A percentile compares a stretch with the other conserved stretches of the same genome.
Conservation (phyloP, 2,797 vertebrate species). For the Uromys caudimaculatus region DNA sequence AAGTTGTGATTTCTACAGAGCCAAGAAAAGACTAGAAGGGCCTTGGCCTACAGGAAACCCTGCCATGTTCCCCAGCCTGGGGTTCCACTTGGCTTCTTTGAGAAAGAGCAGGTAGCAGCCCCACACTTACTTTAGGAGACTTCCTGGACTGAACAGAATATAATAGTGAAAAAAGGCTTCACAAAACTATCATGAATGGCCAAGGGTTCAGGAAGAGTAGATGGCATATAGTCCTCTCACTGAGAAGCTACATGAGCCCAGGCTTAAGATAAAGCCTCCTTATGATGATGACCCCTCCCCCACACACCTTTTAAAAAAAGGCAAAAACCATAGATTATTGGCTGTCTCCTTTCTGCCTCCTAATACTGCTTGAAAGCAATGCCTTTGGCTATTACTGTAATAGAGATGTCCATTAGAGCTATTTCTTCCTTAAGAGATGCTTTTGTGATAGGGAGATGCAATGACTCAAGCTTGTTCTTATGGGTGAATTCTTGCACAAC, state of each 20-base stretch:
- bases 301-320: background rate
- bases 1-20: background rate
- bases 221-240: background rate
- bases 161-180: background rate
- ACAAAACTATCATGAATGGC: background rate
- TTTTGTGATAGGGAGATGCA: background rate
- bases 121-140: background rate
- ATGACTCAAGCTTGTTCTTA: background rate
- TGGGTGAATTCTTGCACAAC: background rate
- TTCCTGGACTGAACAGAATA: background rate
- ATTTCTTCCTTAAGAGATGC: constrained; percentile 49
- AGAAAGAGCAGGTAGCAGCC: background rate
- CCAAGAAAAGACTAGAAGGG: background rate
- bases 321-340: background rate
- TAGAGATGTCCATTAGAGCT: constrained; percentile 57
- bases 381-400: background rate
- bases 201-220: background rate
- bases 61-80: background rate
- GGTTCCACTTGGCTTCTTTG: background rate
- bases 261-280: constrained; percentile 56
- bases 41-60: background rate
- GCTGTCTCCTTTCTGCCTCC: constrained; percentile 46
- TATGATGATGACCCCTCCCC: background rate
- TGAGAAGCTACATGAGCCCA: background rate
- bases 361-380: constrained; percentile 64